phyloP scores from a whole-genome alignment of 37 sponge, comb jelly and placozoan species.

The Crambe crambe region DNA sequence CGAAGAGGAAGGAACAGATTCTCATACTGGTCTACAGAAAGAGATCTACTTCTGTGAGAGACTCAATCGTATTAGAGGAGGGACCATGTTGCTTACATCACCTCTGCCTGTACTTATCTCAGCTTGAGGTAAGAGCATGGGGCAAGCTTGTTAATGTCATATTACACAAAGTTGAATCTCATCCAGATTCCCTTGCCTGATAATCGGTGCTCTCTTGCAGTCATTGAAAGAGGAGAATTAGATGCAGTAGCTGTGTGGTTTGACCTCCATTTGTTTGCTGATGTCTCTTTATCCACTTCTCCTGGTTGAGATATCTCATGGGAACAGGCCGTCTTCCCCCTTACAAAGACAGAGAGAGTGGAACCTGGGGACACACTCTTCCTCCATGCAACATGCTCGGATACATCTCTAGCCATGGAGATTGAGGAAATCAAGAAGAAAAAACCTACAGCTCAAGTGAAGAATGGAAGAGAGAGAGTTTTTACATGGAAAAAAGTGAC shows the following conservation, averaged over 20 bases:
- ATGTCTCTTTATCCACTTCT: constrained; percentile 45
- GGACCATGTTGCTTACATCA: constrained; percentile 25
- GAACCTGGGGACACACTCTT: constrained; percentile 29
- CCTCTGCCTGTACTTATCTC: constrained; percentile 3
- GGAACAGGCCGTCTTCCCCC: constrained; percentile 80
- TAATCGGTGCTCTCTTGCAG: not conserved
- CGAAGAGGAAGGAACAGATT: not conserved
- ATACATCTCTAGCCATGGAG: constrained; percentile 32
- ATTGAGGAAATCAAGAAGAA: constrained; percentile 8
- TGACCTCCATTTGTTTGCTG: constrained; percentile 50
- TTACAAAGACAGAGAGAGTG: not conserved
- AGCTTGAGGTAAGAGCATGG: constrained; percentile 52
- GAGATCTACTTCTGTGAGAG: constrained; percentile 76
- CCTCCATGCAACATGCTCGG: constrained; percentile 52
- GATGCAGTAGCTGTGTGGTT: constrained; percentile 70
- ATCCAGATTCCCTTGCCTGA: constrained; percentile 56
- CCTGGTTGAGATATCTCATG: constrained; percentile 53
- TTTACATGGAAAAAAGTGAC: constrained; percentile 50
- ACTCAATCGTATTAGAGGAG: constrained; percentile 41
- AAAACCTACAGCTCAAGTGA: not conserved
- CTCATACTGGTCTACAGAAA: not conserved
- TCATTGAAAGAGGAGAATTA: constrained; percentile 21
- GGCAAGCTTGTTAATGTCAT: not conserved
- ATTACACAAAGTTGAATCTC: not conserved
- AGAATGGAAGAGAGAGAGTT: not conserved